These are phyloP conservation scores for Euura lappo DNA, from an alignment of 1,140 invertebrate species.

Conservation along the genomic window DNA sequence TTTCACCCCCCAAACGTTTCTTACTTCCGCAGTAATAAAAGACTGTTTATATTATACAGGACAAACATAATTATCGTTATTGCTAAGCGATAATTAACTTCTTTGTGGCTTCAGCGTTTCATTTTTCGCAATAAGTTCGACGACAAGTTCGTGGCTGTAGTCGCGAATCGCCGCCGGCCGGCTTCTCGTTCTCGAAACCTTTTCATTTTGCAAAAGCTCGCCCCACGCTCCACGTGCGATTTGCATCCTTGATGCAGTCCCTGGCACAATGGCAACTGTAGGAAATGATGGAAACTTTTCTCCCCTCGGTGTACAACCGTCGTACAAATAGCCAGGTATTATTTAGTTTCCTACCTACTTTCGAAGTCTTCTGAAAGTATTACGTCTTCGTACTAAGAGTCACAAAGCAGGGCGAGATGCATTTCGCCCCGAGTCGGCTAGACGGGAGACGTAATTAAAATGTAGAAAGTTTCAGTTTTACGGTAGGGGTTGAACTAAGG, in stretches of 20 bases:
- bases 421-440: background rate
- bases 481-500: background rate
- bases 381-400: no score
- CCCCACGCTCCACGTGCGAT: background rate
- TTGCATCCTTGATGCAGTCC: background rate
- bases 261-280: background rate
- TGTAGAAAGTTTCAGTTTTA: background rate
- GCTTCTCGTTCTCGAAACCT: background rate
- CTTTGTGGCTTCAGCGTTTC: no score
- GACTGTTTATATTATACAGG: background rate
- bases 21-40: background rate
- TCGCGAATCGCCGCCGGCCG: background rate
- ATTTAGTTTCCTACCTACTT: conserved; percentile 5
- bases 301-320: background rate
- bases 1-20: background rate
- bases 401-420: background rate
- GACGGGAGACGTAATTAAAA: background rate
- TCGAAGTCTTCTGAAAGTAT: background rate
- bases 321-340: conserved; percentile 5
- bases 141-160: no score
- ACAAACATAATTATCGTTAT: background rate
- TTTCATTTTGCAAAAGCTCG: background rate
- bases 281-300: background rate
- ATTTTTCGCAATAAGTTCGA: no score
- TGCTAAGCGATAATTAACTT: background rate